Percentiles rank a stretch among this genome's conserved stretches.
These are phyloP conservation scores for Camptogramma bilineatum DNA, from an alignment of 2,888 invertebrate species.

Conservation along the genomic window DNA sequence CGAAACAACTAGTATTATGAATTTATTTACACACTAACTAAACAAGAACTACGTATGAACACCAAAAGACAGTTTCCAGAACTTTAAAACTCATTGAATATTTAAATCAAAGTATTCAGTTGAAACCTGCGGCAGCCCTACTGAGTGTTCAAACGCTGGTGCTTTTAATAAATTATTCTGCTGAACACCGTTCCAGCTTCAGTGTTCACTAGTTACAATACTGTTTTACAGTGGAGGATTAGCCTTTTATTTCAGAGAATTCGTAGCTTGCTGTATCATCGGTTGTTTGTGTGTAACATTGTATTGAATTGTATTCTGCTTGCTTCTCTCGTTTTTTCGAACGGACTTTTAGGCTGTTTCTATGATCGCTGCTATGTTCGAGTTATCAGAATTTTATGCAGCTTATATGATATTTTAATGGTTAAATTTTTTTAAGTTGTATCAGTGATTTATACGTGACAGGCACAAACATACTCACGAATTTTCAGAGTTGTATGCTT, in stretches of 20 bases:
- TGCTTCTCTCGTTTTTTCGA: slow-evolving; percentile 59
- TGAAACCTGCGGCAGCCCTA: background rate
- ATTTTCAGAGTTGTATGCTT: no score
- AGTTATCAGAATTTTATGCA: no score
- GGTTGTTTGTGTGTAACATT: background rate
- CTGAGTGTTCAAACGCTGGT: slow-evolving; percentile 44
- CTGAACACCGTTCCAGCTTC: slow-evolving; percentile 62
- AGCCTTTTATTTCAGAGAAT: background rate
- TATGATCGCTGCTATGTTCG: no score
- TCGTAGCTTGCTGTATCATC: background rate
- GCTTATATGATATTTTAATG: no score
- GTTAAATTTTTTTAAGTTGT: no score
- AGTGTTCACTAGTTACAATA: slow-evolving; percentile 38
- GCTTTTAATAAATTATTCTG: slow-evolving; percentile 77
- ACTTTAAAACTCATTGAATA: background rate
- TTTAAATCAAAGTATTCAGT: slow-evolving; percentile 2
- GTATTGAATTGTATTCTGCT: slow-evolving; percentile 41
- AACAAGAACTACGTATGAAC: background rate
- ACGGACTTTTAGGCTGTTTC: background rate
- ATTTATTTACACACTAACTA: no score
- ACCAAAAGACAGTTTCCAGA: background rate
- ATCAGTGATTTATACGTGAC: no score
- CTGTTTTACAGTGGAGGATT: background rate
- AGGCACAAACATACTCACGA: no score
- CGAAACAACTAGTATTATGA: no score